Evolutionary conservation across 2,797 vertebrate genomes (phyloP).

Genomic region (Poeciliopsis turneri): DNA sequence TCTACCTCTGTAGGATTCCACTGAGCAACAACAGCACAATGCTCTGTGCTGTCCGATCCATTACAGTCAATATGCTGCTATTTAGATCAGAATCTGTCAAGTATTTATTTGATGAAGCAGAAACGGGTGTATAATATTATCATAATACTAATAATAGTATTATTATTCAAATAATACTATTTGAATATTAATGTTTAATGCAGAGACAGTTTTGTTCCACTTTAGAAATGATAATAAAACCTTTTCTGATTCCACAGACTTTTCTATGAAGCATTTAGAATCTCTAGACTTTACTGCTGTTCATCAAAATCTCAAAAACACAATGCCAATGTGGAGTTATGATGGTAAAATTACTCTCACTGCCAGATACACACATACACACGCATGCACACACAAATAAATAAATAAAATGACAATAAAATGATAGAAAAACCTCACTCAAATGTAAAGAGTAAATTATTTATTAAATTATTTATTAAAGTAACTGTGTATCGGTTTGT

Average conservation of each 20-base stretch:
- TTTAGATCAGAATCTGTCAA: background rate
- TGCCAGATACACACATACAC: too few species aligned
- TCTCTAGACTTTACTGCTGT: background rate
- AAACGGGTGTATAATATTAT: too few species aligned
- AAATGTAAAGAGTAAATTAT: too few species aligned
- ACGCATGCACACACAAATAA: too few species aligned
- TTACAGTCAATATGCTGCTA: background rate
- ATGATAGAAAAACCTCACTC: too few species aligned
- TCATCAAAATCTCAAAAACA: background rate
- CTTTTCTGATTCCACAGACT: background rate
- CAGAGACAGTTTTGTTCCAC: background rate
- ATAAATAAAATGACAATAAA: too few species aligned
- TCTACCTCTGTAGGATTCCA: background rate
- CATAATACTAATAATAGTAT: too few species aligned
- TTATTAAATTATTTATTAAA: too few species aligned
- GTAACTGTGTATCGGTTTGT: too few species aligned
- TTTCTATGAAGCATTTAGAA: background rate
- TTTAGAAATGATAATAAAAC: background rate
- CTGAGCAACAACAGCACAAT: too few species aligned
- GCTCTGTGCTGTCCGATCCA: too few species aligned
- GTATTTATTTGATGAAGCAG: background rate
- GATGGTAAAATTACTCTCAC: background rate
- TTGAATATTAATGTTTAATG: background rate
- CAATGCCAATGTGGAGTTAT: background rate
- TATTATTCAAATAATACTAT: background rate